These are phyloP conservation scores for Poeciliopsis gracilis DNA, from an alignment of 2,797 vertebrate species.

Conservation along the genomic window DNA sequence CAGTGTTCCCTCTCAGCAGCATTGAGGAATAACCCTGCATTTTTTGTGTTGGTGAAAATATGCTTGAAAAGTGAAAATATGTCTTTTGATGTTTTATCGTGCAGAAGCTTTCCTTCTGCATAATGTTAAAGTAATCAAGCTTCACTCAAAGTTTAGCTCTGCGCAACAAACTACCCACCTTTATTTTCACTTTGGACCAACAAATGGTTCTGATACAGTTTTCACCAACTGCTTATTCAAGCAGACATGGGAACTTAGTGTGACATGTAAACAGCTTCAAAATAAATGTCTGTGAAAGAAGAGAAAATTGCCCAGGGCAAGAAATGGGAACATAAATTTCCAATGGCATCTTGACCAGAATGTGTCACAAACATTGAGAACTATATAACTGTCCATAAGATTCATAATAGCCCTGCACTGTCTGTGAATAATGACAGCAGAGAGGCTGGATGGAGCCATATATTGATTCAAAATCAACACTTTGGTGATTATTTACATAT, in stretches of 20 bases:
- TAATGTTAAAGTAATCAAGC: constrained; percentile 27
- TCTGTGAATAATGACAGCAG: constrained; percentile 4
- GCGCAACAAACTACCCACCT: neutral
- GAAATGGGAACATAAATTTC: constrained; percentile 32
- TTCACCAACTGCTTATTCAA: constrained; percentile 44
- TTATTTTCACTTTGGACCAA: constrained; percentile 6
- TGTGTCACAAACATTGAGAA: constrained; percentile 10
- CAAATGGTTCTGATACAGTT: constrained; percentile 46
- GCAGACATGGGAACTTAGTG: constrained; percentile 51
- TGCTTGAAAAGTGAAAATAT: neutral
- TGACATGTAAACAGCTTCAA: constrained; percentile 49
- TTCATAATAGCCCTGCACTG: constrained; percentile 16
- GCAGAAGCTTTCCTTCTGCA: constrained; percentile 5
- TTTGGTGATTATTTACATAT: constrained; percentile 3
- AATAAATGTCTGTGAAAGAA: constrained; percentile 22
- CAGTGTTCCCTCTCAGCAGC: neutral
- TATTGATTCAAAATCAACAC: constrained; percentile 3
- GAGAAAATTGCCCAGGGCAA: constrained; percentile 30
- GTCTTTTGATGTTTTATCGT: neutral
- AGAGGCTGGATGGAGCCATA: neutral
- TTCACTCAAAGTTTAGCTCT: constrained; percentile 18
- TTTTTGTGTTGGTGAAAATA: neutral
- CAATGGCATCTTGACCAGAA: constrained; percentile 6
- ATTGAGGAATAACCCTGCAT: neutral
- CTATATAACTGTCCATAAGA: constrained; percentile 19